Evolutionary conservation across 2,888 invertebrate genomes (phyloP).

Genomic region (Petrolisthes manimaculis): DNA sequence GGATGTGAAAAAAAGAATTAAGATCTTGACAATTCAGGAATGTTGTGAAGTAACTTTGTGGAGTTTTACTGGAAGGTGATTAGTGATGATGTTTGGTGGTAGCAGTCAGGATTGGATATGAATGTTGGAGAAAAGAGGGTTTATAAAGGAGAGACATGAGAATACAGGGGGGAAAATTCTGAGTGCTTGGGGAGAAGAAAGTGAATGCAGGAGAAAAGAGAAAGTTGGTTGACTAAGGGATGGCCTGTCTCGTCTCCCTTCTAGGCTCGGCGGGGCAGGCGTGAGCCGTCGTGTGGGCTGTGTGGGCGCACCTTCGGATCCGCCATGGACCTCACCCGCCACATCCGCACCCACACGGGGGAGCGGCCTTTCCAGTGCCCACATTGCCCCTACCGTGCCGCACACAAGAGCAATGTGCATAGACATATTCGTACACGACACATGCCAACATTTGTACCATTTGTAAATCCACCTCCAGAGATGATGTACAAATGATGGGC

Average conservation of each 20-base stretch:
- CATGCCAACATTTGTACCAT: conserved; percentile 1
- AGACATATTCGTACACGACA: conserved; percentile 51
- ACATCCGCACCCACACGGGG: conserved; percentile 63
- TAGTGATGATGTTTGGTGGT: too few relatives aligned
- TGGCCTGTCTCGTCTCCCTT: conserved; percentile 29
- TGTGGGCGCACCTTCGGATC: conserved; percentile 52
- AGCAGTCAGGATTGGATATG: not conserved
- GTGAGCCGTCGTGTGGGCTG: conserved; percentile 40
- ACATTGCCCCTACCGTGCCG: conserved; percentile 56
- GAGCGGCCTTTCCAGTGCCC: conserved; percentile 63
- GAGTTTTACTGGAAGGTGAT: too few relatives aligned
- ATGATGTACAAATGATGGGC: too few relatives aligned
- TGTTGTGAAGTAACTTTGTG: too few relatives aligned
- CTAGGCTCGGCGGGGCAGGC: conserved; percentile 43
- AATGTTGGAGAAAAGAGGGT: not conserved
- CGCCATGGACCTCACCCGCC: conserved; percentile 56
- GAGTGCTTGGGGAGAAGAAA: not conserved
- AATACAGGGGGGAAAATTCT: not conserved
- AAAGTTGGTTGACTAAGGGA: conserved; percentile 27
- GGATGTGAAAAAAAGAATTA: too few relatives aligned
- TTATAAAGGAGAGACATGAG: not conserved
- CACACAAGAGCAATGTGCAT: conserved; percentile 59
- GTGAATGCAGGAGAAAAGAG: not conserved
- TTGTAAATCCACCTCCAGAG: not conserved
- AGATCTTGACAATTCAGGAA: too few relatives aligned